These are phyloP conservation scores for Alviniconcha marisindica DNA, from an alignment of 1,140 invertebrate genomes.

Conservation along the genomic window DNA sequence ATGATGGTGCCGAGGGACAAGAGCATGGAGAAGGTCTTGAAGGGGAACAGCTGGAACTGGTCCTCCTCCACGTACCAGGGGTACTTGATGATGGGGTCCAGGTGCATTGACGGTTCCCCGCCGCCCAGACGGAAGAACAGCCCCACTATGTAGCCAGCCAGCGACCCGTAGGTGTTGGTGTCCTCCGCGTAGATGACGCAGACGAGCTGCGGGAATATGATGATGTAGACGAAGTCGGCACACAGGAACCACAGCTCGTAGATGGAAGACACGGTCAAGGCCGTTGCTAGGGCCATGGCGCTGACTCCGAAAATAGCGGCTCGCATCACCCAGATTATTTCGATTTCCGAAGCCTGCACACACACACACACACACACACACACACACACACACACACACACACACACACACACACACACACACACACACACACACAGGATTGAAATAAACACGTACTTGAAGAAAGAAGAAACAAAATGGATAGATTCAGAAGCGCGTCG, in stretches of 20 bases:
- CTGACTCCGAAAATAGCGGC: constrained; percentile 95
- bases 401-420: no score
- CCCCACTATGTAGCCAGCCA: constrained; percentile 89
- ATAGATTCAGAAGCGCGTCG: no score
- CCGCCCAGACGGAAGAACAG: constrained; percentile 90
- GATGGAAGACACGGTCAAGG: constrained; percentile 96
- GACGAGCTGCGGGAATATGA: constrained; percentile 97
- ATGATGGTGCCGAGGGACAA: constrained; percentile 81
- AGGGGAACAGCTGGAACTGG: constrained; percentile 81
- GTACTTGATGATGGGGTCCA: constrained; percentile 91
- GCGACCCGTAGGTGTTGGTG: constrained; percentile 95
- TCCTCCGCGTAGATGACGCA: constrained; percentile 90
- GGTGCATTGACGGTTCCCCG: constrained; percentile 89
- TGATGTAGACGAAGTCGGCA: constrained; percentile 98
- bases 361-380: no score
- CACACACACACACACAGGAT: no score
- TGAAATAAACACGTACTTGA: no score
- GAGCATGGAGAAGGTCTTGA: constrained; percentile 79
- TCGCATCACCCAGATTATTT: constrained; percentile 99
- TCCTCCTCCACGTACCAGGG: constrained; percentile 88
- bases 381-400: no score
- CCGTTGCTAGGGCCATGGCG: constrained; percentile 94
- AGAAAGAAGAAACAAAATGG: no score
- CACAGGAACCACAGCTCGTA: constrained; percentile 97
- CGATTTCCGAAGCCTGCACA: constrained; percentile 78